These are phyloP conservation scores for Cosmopolites sordidus DNA, from an alignment of 2,888 invertebrate species.

Conservation along the genomic window DNA sequence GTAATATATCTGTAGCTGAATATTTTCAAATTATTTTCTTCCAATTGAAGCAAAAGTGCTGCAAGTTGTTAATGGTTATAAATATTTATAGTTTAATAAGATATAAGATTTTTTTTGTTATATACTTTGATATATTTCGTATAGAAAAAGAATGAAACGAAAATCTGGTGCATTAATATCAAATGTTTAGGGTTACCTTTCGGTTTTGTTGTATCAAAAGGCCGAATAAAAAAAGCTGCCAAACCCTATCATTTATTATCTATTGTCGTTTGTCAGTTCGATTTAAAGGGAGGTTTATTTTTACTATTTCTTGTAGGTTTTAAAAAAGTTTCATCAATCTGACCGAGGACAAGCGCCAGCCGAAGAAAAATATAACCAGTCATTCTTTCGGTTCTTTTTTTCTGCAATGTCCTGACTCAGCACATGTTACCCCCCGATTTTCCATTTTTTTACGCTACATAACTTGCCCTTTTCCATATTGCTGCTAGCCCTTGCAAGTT, in stretches of 20 bases:
- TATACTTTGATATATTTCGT: no score
- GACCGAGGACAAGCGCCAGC: conserved; percentile 35
- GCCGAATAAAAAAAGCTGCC: conserved; percentile 16
- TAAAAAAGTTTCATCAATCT: conserved; percentile 44
- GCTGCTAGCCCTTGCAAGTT: conserved; percentile 12
- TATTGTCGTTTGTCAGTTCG: conserved; percentile 40
- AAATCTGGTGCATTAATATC: background rate
- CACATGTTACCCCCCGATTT: conserved; percentile 30
- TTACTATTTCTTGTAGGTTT: conserved; percentile 43
- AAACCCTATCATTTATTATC: conserved; percentile 39
- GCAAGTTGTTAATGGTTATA: no score
- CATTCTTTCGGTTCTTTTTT: conserved; percentile 44
- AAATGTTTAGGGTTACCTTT: background rate
- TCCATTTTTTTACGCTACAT: conserved; percentile 43
- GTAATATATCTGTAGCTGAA: no score
- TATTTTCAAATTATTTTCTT: no score
- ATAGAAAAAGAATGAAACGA: background rate
- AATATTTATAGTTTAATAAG: no score
- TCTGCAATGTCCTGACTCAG: conserved; percentile 45
- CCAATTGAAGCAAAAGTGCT: no score
- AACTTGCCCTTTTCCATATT: conserved; percentile 37
- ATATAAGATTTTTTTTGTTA: no score
- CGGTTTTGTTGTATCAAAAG: background rate
- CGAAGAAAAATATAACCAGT: conserved; percentile 43
- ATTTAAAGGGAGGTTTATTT: conserved; percentile 43